Conservation (phyloP, 2,888 invertebrate genomes). For the Palloptera scutellata region DNA sequence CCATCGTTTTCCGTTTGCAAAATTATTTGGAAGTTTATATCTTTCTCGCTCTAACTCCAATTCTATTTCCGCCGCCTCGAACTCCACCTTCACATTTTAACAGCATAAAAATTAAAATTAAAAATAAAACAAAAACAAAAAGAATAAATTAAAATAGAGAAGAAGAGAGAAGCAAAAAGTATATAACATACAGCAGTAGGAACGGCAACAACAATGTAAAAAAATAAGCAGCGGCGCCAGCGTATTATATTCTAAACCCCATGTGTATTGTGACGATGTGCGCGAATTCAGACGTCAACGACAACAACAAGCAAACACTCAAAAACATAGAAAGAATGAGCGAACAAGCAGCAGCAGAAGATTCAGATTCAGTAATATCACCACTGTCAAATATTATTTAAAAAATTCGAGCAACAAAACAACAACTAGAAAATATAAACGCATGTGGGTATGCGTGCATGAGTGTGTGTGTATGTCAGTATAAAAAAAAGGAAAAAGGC, state of each 20-base stretch:
- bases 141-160: not conserved
- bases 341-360: not conserved
- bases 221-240: constrained; percentile 19
- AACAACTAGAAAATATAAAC: constrained; percentile 5
- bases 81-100: constrained; percentile 19
- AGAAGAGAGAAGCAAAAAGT: not conserved
- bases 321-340: constrained; percentile 22
- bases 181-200: constrained; percentile 31
- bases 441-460: constrained; percentile 31
- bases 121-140: constrained; percentile 27
- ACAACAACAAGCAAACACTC: not conserved
- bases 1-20: constrained; percentile 4
- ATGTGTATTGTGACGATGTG: constrained; percentile 13
- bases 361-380: not conserved
- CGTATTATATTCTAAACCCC: not conserved
- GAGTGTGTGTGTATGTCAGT: constrained; percentile 8
- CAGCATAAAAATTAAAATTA: constrained; percentile 45
- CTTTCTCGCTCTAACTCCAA: not conserved
- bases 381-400: constrained; percentile 26
- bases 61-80: not conserved
- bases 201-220: constrained; percentile 17
- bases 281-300: constrained; percentile 10
- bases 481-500: constrained; percentile 28
- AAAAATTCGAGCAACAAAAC: constrained; percentile 5
- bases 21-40: constrained; percentile 19